phyloP scores from a whole-genome alignment of 2,797 vertebrate species.

The Florisuga fusca region DNA sequence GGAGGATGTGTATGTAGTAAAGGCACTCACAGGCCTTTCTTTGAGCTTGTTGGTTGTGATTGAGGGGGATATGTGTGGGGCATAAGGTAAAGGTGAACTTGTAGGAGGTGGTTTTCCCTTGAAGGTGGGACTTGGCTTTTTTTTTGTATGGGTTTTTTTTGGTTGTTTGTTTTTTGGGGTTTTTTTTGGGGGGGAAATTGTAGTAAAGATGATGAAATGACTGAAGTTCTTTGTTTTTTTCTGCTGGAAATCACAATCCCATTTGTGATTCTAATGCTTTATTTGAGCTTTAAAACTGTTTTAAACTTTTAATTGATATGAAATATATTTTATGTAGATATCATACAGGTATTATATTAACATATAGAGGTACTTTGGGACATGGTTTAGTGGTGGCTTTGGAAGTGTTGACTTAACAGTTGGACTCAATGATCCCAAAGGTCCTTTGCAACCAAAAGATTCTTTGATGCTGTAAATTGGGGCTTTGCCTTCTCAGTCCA shows the following conservation, averaged over 20 bases:
- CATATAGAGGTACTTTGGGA: background rate
- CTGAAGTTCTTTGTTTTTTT: background rate
- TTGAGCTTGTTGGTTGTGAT: background rate
- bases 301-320: background rate
- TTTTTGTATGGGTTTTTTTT: too few species aligned
- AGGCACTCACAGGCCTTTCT: background rate
- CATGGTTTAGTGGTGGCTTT: background rate
- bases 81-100: background rate
- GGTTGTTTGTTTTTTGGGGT: too few species aligned
- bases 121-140: background rate
- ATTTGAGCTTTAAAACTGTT: background rate
- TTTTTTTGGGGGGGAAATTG: background rate
- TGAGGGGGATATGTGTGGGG: background rate
- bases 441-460: background rate
- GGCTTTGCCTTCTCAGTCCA: background rate
- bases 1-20: background rate
- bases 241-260: background rate
- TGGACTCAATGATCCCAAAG: background rate
- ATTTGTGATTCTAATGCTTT: background rate
- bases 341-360: background rate
- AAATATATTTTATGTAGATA: background rate
- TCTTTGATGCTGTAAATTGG: background rate
- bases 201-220: background rate
- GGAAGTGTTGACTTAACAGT: background rate
- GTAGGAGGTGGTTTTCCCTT: background rate